A percentile compares a stretch with the other conserved stretches of the same genome.
Conservation (phyloP, 1,140 invertebrate genomes). For the Ceratina calcarata region DNA sequence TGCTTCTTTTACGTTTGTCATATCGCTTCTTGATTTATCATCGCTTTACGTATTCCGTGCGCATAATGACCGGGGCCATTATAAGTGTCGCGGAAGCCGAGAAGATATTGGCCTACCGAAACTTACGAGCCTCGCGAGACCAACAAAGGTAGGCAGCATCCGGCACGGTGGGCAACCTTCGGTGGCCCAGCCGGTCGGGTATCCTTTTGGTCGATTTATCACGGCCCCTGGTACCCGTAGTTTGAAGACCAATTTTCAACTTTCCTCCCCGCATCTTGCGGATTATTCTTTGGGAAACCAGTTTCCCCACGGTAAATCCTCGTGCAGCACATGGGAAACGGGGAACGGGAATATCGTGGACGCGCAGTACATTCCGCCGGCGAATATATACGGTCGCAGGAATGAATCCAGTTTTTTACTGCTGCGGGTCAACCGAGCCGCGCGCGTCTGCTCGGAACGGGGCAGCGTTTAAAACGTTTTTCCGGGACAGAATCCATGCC, state of each 20-base stretch:
- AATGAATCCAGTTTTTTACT: slow-evolving; percentile 40
- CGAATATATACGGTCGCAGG: slow-evolving; percentile 27
- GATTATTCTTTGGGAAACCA: slow-evolving; percentile 50
- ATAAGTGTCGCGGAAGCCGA: not conserved
- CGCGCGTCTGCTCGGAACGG: not conserved
- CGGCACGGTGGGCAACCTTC: slow-evolving; percentile 7
- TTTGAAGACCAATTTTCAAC: slow-evolving; percentile 59
- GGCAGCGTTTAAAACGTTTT: not conserved
- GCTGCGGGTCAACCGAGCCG: not conserved
- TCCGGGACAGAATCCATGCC: not conserved
- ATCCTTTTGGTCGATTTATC: slow-evolving; percentile 52
- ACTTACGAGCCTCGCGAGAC: slow-evolving; percentile 32
- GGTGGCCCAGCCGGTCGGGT: slow-evolving; percentile 18
- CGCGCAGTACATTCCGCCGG: not conserved
- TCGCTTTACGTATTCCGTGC: slow-evolving; percentile 13
- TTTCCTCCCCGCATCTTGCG: slow-evolving; percentile 41
- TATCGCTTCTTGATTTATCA: slow-evolving; percentile 32
- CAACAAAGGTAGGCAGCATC: slow-evolving; percentile 28
- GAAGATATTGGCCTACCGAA: slow-evolving; percentile 49
- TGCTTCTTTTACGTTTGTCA: not conserved
- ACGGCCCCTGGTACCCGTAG: slow-evolving; percentile 14
- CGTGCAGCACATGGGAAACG: not conserved
- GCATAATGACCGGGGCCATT: slow-evolving; percentile 43
- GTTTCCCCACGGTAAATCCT: slow-evolving; percentile 48
- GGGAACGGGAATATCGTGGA: slow-evolving; percentile 5